These are phyloP conservation scores for Burhinus oedicnemus DNA, from an alignment of 2,113 vertebrate genomes.

Conservation along the genomic window DNA sequence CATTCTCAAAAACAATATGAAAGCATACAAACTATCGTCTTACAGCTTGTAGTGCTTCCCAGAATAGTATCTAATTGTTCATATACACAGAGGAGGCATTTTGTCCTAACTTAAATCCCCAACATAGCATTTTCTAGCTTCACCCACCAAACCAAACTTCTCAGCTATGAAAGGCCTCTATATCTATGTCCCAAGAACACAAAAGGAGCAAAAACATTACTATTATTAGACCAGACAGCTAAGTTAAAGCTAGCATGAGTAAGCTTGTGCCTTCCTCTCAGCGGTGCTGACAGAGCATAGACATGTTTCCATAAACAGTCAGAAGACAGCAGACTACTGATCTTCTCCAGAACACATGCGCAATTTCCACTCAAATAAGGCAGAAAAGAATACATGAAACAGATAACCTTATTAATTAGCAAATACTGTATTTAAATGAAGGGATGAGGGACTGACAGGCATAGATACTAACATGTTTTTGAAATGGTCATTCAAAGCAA, in stretches of 20 bases:
- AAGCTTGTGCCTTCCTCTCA: background rate
- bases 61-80: background rate
- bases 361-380: background rate
- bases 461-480: background rate
- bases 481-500: background rate
- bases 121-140: background rate
- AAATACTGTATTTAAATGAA: background rate
- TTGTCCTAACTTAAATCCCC: background rate
- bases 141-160: background rate
- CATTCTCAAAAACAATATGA: background rate
- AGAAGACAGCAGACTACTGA: background rate
- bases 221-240: background rate
- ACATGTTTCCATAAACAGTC: background rate
- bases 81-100: background rate
- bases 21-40: background rate
- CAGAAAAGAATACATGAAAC: background rate
- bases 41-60: background rate
- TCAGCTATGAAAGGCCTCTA: background rate
- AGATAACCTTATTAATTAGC: background rate
- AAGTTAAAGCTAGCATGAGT: background rate
- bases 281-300: background rate
- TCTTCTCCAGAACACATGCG: background rate
- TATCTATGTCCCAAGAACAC: background rate
- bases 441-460: background rate
- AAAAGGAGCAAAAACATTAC: background rate